Base-by-base conservation (phyloP, 1,140 invertebrate species). In the Drosophila micromelanica region DNA sequence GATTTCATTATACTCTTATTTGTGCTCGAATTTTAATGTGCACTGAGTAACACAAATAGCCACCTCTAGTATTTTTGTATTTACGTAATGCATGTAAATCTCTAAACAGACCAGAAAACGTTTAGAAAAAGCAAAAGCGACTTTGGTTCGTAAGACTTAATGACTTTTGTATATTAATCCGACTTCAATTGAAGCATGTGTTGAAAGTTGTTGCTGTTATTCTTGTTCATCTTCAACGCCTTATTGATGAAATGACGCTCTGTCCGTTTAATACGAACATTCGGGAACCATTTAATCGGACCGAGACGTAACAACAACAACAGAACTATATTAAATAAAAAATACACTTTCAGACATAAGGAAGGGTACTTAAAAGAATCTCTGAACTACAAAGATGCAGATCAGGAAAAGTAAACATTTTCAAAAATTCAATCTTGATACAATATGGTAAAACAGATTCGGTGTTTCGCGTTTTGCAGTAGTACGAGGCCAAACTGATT, bases 41-140 rank as follows among this genome's bases (percentile, higher is more conserved):
- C 11, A 52, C 4, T 17, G 49, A 30, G 30, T 35, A 52, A 61
- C 80, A 78, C 60, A 75, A 78, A 49, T 51, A 76, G 78, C 57
- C 32, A 9, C 42, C 27, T 0, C 32, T 30, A 60, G 68, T 71
- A 46, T 80, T 70, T 76, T 23, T 51, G 20, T 69, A 70, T 46
- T 52, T 43, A 32, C 30, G n/a, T 46, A 61, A 32, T 78, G 56
- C 65, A 84, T 79, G 63, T 57, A 84, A 76, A 78, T 82, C 71
- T 57, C 43, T 42, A 5, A 32, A 46, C 49, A 12, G 35, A 42
- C 23, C 27, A 35, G 17, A 12, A 15, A 27, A 45, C 32, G 32
- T 30, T 69, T 54, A 17, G 7, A 11, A 48, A 30, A 15, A 17
- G n/a, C 6, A 45, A 11, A 51, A 43, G 43, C 37, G 23, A 30